phyloP scores from a whole-genome alignment of 2,888 invertebrate genomes.

The Artemia sinica region DNA sequence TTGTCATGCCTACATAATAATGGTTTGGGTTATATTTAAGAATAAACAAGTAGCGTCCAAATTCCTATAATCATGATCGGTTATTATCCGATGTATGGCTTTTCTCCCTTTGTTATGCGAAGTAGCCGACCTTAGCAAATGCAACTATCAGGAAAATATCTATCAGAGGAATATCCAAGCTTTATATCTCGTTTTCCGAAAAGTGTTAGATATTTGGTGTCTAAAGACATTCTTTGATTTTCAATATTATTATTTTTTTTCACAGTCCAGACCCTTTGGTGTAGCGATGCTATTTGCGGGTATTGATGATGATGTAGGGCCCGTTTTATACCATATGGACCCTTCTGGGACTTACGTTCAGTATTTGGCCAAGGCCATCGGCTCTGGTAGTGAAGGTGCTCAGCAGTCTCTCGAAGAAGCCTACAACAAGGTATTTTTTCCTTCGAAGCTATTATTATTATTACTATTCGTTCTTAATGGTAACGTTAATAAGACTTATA shows the following conservation, averaged over 20 bases:
- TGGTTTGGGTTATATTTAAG: background rate
- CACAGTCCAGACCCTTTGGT: constrained; percentile 62
- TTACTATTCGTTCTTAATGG: background rate
- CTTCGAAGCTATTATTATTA: background rate
- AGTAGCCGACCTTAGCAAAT: too few species aligned
- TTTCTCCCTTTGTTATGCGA: background rate
- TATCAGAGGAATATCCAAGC: background rate
- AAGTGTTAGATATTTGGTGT: too few species aligned
- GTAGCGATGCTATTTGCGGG: constrained; percentile 93
- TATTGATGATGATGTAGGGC: constrained; percentile 68
- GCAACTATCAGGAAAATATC: too few species aligned
- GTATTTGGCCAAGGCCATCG: constrained; percentile 96
- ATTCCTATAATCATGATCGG: background rate
- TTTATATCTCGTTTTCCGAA: background rate
- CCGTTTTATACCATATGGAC: constrained; percentile 94
- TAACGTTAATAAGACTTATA: background rate
- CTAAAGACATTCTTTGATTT: too few species aligned
- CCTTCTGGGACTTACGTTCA: constrained; percentile 96
- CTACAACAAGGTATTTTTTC: constrained; percentile 38
- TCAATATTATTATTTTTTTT: background rate
- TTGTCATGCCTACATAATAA: too few species aligned
- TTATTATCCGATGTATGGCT: background rate
- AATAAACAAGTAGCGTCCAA: background rate
- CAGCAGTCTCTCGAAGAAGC: constrained; percentile 73
- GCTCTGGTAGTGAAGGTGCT: constrained; percentile 96